phyloP scores from a whole-genome alignment of 2,888 invertebrate species.

The Phyllotreta striolata region DNA sequence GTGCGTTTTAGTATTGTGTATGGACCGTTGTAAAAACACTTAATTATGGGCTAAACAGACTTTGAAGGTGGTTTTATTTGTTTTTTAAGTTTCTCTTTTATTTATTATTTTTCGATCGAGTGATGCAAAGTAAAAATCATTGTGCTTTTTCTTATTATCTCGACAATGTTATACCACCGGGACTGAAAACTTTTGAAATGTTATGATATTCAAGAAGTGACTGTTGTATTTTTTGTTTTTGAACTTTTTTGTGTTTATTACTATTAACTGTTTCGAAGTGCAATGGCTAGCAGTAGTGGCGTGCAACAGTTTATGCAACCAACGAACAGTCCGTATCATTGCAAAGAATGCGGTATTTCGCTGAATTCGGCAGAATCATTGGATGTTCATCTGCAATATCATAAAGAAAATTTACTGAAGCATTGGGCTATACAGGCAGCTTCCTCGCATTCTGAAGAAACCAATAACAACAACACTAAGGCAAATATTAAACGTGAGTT shows the following conservation, averaged over 20 bases:
- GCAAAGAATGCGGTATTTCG: constrained; percentile 78
- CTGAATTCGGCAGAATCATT: constrained; percentile 80
- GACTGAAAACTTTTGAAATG: constrained; percentile 59
- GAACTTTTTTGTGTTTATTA: constrained; percentile 53
- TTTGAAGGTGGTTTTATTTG: constrained; percentile 47
- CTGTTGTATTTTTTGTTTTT: constrained; percentile 59
- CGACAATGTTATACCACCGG: constrained; percentile 49
- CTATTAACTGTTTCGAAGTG: constrained; percentile 45
- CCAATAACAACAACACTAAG: constrained; percentile 68
- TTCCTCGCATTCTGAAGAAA: constrained; percentile 61
- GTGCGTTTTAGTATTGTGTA: constrained; percentile 35
- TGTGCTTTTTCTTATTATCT: constrained; percentile 46
- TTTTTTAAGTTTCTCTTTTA: constrained; percentile 51
- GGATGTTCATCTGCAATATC: constrained; percentile 80
- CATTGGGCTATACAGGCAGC: constrained; percentile 73
- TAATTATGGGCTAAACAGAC: constrained; percentile 56
- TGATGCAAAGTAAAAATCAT: constrained; percentile 47
- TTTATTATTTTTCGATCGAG: constrained; percentile 45
- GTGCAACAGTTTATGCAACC: constrained; percentile 55
- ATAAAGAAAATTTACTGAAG: constrained; percentile 77
- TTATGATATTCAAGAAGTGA: constrained; percentile 61
- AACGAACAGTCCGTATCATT: constrained; percentile 68
- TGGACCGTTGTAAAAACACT: constrained; percentile 35
- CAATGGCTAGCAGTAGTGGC: constrained; percentile 57
- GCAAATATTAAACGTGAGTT: constrained; percentile 66